Base-by-base conservation (phyloP, 1,140 invertebrate genomes). In the Drosophila triauraria region DNA sequence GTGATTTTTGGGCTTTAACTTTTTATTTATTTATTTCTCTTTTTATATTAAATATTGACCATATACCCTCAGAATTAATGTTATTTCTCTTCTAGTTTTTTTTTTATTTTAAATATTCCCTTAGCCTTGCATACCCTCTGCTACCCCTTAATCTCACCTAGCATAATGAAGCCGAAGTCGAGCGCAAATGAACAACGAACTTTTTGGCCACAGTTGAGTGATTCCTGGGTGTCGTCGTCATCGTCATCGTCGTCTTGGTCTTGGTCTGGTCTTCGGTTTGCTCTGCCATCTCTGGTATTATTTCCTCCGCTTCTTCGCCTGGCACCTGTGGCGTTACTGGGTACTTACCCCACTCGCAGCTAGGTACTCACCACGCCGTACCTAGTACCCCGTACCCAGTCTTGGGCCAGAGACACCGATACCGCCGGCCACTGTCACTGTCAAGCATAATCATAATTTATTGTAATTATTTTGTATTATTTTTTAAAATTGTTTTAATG, bases 381-480 rank as follows among this genome's bases (percentile, higher is more conserved):
- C n/a, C 17, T 12, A 15, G 42, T 32, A 60, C 27, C 17, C 17
- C 5, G 27, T 27, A 17, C 9, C 32, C 27, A 3, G 38, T 8
- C 9, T 23, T 9, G n/a, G 20, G 30, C 23, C 63, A 35, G 50
- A 65, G 42, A 32, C 30, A 25, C 56, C 48, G 25, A 44, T 59
- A 12, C 35, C 25, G 15, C 30, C 30, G 79, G 82, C 80, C 85
- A 84, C 85, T 90, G 85, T 90, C 85, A 90, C 85, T 90, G 85
- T 85, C 85, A 90, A 77, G 81, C 85, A 85, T 90, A 90, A 90
- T 90, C 85, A 90, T 90, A 90, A 90, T 90, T 90, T 90, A 90
- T 90, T 90, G 85, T 90, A 90, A 90, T 90, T 90, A 90, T 90
- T 90, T 90, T 90, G 84, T 90, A 90, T 90, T 90, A 90, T 90